A percentile compares a stretch with the other conserved stretches of the same genome.
phyloP scores from a whole-genome alignment of 53 echinoderm and acorn worm species.

The Stichopus horrens region DNA sequence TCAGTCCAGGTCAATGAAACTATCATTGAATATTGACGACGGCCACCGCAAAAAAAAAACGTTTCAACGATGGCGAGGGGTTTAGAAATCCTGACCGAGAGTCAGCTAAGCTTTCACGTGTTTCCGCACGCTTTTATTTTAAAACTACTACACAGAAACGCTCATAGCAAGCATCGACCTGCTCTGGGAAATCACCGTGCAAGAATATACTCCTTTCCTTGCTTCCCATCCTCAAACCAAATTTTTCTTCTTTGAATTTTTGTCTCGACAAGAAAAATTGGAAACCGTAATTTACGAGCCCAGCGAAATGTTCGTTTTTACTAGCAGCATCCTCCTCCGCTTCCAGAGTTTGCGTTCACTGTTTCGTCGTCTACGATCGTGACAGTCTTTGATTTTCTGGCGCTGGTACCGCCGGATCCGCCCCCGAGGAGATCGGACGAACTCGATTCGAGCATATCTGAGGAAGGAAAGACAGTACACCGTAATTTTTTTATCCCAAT shows the following conservation, averaged over 20 bases:
- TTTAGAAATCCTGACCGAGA: neutral
- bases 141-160: neutral
- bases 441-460: constrained; percentile 88
- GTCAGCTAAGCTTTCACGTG: neutral
- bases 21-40: no score
- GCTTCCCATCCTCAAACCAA: neutral
- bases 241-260: neutral
- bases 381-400: constrained; percentile 72
- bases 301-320: neutral
- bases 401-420: constrained; percentile 43
- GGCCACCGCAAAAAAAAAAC: no score
- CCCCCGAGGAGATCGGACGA: constrained; percentile 61
- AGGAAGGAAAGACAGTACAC: neutral
- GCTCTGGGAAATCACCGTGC: neutral
- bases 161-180: neutral
- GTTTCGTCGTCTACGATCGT: constrained; percentile 89
- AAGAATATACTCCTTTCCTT: neutral
- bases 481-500: neutral
- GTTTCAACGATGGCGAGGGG: neutral
- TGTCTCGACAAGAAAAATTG: neutral
- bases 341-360: constrained; percentile 47
- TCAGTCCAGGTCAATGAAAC: no score
- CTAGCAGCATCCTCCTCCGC: constrained; percentile 64
- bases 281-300: neutral
- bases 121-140: neutral